These are phyloP conservation scores for Chalcosyrphus nemorum DNA, from an alignment of 2,888 invertebrate species.

Conservation along the genomic window DNA sequence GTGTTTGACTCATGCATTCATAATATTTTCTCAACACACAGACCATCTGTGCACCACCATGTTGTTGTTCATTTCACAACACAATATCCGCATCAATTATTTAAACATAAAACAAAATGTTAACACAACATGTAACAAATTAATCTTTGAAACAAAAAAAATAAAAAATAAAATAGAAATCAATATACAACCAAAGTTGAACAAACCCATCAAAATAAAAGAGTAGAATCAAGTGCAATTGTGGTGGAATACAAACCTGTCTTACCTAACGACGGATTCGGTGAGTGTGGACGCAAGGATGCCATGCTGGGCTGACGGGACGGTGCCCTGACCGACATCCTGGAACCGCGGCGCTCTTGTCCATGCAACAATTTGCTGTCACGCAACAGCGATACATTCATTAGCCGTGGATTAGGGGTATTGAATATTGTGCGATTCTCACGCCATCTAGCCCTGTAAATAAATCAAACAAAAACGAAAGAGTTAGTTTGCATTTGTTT, in stretches of 20 bases:
- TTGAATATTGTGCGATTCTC: conserved; percentile 97
- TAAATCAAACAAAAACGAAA: conserved; percentile 1
- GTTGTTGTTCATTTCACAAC: not conserved
- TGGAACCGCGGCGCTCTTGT: conserved; percentile 89
- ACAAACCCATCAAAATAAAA: conserved; percentile 40
- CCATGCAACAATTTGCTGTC: conserved; percentile 91
- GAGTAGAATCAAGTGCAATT: conserved; percentile 60
- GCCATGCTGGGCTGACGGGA: conserved; percentile 93
- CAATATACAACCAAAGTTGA: conserved; percentile 14
- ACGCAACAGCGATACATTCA: conserved; percentile 93
- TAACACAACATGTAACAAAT: conserved; percentile 31
- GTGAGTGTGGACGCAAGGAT: conserved; percentile 90
- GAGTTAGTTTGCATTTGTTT: not conserved
- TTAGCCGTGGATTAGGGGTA: conserved; percentile 95
- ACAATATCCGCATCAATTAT: conserved; percentile 19
- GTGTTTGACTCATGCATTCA: not conserved
- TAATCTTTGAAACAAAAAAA: too few relatives aligned
- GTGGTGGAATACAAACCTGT: conserved; percentile 81
- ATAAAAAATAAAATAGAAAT: conserved; percentile 13
- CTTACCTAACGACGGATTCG: conserved; percentile 83
- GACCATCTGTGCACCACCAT: not conserved
- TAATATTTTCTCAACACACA: not conserved
- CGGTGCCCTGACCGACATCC: conserved; percentile 90
- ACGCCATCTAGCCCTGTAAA: conserved; percentile 93
- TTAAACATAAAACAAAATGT: conserved; percentile 5